Percentiles rank a stretch among this genome's conserved stretches.
These are phyloP conservation scores for Rhynchomys soricoides DNA, from an alignment of 2,113 vertebrate species.

Conservation along the genomic window DNA sequence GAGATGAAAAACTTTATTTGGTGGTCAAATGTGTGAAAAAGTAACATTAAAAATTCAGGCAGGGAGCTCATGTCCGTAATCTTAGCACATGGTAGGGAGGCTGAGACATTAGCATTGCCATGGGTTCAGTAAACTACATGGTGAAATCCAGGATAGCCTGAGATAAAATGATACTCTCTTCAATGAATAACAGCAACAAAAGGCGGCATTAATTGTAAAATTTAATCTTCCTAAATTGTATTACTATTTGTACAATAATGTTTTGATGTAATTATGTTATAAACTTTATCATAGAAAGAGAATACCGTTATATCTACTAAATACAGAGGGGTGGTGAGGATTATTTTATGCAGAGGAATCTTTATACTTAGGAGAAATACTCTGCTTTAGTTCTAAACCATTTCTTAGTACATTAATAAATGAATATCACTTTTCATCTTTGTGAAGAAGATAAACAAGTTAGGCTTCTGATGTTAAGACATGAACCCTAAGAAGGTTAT, in stretches of 20 bases:
- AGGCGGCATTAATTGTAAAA: not conserved
- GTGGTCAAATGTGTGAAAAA: conserved; percentile 2
- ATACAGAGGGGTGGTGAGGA: not conserved
- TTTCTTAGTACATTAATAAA: not conserved
- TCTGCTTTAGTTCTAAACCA: not conserved
- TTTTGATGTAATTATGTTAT: not conserved
- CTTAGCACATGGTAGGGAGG: not conserved
- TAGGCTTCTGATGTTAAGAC: not conserved
- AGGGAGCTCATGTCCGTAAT: not conserved
- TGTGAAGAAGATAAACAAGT: not conserved
- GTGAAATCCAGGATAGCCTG: not conserved
- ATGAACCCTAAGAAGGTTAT: not conserved
- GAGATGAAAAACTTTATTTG: not conserved
- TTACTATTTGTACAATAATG: not conserved
- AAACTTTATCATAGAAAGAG: not conserved
- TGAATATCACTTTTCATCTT: not conserved
- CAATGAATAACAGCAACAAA: not conserved
- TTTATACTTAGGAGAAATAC: not conserved
- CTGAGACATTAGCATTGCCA: not conserved
- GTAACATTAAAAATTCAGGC: not conserved
- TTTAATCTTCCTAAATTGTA: not conserved
- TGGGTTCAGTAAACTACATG: not conserved
- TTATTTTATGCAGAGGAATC: not conserved
- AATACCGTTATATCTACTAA: not conserved
- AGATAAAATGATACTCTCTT: not conserved